A percentile compares a stretch with the other conserved stretches of the same genome.
These are phyloP conservation scores for Entomyzon cyanotis DNA, from an alignment of 2,113 vertebrate genomes.

Conservation along the genomic window DNA sequence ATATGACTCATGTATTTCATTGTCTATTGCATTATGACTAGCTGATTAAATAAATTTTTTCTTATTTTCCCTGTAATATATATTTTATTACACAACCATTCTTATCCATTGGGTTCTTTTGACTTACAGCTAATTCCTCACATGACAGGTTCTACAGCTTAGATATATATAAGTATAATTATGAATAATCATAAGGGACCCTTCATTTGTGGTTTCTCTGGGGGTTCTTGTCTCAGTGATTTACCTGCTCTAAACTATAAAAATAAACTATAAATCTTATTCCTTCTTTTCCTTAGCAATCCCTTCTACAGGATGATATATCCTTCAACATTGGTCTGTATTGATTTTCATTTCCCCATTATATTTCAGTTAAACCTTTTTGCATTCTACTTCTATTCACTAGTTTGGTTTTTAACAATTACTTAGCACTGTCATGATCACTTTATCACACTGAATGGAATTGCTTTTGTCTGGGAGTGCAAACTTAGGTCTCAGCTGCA, in stretches of 20 bases:
- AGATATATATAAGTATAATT: background rate
- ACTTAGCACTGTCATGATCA: background rate
- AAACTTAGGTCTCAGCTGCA: background rate
- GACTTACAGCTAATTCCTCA: background rate
- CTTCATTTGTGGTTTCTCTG: background rate
- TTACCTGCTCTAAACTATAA: background rate
- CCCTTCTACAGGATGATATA: background rate
- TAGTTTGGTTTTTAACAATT: background rate
- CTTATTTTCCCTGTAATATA: background rate
- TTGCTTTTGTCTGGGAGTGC: background rate
- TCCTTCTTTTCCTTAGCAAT: background rate
- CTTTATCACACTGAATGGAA: background rate
- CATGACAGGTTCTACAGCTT: background rate
- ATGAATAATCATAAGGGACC: background rate
- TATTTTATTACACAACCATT: background rate
- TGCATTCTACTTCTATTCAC: background rate
- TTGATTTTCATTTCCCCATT: background rate
- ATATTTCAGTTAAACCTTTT: background rate
- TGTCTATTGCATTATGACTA: background rate
- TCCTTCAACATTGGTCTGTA: background rate
- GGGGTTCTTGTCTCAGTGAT: background rate
- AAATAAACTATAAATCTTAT: background rate
- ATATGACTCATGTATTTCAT: background rate
- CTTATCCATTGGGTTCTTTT: background rate
- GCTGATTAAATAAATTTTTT: background rate